Evolutionary conservation across 2,113 vertebrate species (phyloP).

Genomic region (Ranitomeya variabilis): DNA sequence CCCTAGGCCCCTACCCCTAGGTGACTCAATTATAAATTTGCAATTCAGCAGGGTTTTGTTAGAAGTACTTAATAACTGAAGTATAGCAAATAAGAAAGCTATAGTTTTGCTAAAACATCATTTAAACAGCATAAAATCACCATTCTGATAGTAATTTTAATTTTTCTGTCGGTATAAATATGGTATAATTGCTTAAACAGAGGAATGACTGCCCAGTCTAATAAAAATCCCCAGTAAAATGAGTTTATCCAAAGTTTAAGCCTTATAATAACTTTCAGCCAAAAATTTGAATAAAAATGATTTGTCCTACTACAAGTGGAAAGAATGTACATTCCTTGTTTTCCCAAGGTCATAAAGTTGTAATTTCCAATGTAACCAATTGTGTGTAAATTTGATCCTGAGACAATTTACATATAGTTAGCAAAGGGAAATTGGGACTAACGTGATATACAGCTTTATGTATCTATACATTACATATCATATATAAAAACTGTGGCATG

Average conservation of each 20-base stretch:
- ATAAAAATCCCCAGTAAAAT: slow-evolving; percentile 2
- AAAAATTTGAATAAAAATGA: slow-evolving; percentile 51
- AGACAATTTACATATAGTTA: slow-evolving; percentile 4
- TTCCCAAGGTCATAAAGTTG: slow-evolving; percentile 9
- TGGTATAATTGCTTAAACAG: slow-evolving; percentile 17
- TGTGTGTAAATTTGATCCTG: slow-evolving; percentile 4
- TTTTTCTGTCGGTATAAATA: not conserved
- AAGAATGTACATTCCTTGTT: slow-evolving; percentile 34
- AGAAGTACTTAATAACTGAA: not conserved
- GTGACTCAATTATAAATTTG: too few relatives aligned
- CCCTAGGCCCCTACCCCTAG: too few relatives aligned
- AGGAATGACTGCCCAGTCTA: slow-evolving; percentile 5
- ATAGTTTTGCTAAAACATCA: not conserved
- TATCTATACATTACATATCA: too few relatives aligned
- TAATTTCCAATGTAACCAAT: slow-evolving; percentile 8
- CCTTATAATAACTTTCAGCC: slow-evolving; percentile 23
- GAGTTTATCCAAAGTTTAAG: slow-evolving; percentile 51
- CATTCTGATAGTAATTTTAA: not conserved
- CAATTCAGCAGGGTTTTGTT: not conserved
- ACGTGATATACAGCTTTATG: too few relatives aligned
- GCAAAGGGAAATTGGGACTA: not conserved
- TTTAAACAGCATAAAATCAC: not conserved
- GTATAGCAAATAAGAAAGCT: not conserved
- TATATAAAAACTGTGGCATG: too few relatives aligned
- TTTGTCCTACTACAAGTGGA: slow-evolving; percentile 9